Evolutionary conservation across 1,140 invertebrate genomes (phyloP).

Genomic region (Notospermus geniculatus): DNA sequence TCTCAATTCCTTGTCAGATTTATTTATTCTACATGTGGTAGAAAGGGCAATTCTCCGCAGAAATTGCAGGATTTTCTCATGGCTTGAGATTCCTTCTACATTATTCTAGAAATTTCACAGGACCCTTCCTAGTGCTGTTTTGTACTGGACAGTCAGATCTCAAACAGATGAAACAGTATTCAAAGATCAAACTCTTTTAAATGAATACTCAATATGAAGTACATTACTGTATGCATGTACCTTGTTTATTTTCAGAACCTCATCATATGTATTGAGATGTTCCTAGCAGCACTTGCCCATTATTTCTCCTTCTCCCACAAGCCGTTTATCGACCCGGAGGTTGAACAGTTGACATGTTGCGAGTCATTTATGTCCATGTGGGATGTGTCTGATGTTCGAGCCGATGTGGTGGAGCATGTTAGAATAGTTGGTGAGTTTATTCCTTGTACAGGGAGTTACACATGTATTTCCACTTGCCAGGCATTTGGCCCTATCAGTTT

Average conservation of each 20-base stretch:
- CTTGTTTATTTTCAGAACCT: slow-evolving; percentile 70
- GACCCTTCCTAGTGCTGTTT: no score
- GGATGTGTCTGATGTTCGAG: slow-evolving; percentile 89
- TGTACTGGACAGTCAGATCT: no score
- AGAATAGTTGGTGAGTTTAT: slow-evolving; percentile 68
- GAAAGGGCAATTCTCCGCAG: no score
- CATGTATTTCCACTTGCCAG: neutral
- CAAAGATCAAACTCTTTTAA: no score
- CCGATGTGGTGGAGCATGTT: slow-evolving; percentile 88
- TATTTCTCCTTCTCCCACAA: slow-evolving; percentile 92
- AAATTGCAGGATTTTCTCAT: no score
- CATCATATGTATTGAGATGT: slow-evolving; percentile 97
- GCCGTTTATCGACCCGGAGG: slow-evolving; percentile 63
- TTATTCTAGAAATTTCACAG: no score
- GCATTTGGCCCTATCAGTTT: neutral
- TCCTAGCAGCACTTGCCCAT: slow-evolving; percentile 89
- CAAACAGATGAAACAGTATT: no score
- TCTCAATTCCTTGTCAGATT: no score
- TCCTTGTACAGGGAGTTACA: neutral
- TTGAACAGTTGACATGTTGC: slow-evolving; percentile 38
- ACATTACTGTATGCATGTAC: slow-evolving; percentile 7
- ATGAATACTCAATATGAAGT: no score
- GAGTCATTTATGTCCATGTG: slow-evolving; percentile 76
- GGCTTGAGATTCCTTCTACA: no score
- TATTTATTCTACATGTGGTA: no score